These are phyloP conservation scores for Cephonodes hylas DNA, from an alignment of 2,888 invertebrate species.

Conservation along the genomic window DNA sequence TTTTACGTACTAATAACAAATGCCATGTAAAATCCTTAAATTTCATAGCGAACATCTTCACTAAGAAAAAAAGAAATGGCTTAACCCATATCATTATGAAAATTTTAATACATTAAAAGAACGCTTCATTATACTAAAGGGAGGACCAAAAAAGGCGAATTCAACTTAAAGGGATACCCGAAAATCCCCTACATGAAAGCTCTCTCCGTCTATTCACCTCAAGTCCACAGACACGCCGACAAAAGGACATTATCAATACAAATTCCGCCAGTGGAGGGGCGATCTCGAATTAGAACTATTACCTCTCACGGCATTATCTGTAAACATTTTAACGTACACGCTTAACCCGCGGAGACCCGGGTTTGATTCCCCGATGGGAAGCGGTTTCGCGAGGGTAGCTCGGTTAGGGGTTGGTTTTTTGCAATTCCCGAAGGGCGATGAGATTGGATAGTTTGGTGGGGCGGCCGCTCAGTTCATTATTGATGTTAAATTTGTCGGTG, in stretches of 20 bases:
- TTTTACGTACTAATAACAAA: too few species aligned
- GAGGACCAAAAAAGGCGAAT: slow-evolving; percentile 34
- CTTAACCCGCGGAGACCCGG: slow-evolving; percentile 78
- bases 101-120: neutral
- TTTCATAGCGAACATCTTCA: too few species aligned
- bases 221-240: slow-evolving; percentile 44
- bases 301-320: slow-evolving; percentile 77
- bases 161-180: slow-evolving; percentile 30
- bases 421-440: slow-evolving; percentile 58
- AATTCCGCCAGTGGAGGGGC: slow-evolving; percentile 22
- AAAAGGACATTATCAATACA: slow-evolving; percentile 22
- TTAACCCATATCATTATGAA: neutral
- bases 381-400: slow-evolving; percentile 52
- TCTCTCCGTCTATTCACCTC: slow-evolving; percentile 54
- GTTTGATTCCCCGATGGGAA: slow-evolving; percentile 64
- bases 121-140: slow-evolving; percentile 9
- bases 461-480: slow-evolving; percentile 65
- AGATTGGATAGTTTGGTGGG: slow-evolving; percentile 59
- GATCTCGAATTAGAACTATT: slow-evolving; percentile 67
- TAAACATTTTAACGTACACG: slow-evolving; percentile 78
- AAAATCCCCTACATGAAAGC: slow-evolving; percentile 37
- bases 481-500: slow-evolving; percentile 60
- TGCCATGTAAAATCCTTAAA: too few species aligned
- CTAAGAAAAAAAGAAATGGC: too few species aligned
- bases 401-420: slow-evolving; percentile 55